These are phyloP conservation scores for Lipotes vexillifer DNA, from an alignment of 2,113 vertebrate species.

Conservation along the genomic window DNA sequence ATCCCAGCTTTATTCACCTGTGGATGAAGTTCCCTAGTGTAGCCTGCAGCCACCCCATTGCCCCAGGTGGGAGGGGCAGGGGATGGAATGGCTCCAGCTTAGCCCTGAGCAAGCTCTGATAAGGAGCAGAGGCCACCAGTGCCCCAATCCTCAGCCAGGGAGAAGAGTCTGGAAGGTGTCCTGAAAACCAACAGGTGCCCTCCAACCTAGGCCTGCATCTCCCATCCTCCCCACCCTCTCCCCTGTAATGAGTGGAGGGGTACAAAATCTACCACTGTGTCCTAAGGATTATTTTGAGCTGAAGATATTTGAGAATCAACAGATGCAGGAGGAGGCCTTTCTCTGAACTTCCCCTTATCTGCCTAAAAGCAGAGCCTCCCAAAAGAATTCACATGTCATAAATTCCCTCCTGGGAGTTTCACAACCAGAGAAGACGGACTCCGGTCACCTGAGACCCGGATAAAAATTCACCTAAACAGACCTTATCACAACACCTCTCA, in stretches of 20 bases:
- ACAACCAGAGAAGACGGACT: neutral
- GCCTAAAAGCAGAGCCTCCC: neutral
- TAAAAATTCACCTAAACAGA: neutral
- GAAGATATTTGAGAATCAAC: constrained; percentile 9
- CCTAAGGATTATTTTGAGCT: neutral
- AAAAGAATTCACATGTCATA: neutral
- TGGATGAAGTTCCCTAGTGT: neutral
- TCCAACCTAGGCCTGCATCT: neutral
- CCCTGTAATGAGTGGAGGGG: neutral
- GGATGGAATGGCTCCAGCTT: neutral
- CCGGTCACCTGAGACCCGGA: neutral
- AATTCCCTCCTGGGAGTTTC: neutral
- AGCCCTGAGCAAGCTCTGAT: neutral
- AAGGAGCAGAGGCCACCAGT: neutral
- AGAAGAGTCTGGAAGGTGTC: neutral
- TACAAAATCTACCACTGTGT: neutral
- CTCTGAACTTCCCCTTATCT: neutral
- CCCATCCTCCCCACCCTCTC: neutral
- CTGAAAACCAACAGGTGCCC: neutral
- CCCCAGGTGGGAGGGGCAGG: neutral
- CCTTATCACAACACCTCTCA: neutral
- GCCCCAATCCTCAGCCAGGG: neutral
- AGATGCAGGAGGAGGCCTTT: neutral
- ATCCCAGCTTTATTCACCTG: neutral
- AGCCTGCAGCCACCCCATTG: neutral